A percentile compares a stretch with the other conserved stretches of the same genome.
These are phyloP conservation scores for Beroe ovata DNA, from an alignment of 37 sponge, comb jelly and placozoan species.

Conservation along the genomic window DNA sequence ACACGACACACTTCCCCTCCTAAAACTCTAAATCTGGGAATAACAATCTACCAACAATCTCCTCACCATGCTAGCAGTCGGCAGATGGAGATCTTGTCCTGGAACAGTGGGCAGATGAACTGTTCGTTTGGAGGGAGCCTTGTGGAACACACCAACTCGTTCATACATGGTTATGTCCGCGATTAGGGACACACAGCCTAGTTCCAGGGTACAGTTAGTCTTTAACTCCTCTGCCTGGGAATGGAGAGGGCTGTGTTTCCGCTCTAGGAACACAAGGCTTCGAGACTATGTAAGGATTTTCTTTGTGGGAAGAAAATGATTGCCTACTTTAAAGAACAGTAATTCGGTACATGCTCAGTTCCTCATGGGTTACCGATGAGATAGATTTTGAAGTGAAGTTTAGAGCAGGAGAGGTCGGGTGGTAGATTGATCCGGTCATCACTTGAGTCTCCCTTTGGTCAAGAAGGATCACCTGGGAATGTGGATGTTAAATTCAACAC, in stretches of 20 bases:
- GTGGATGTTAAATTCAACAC: too few relatives aligned
- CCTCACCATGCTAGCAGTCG: constrained; percentile 59
- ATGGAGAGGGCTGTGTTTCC: too few relatives aligned
- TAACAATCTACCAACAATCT: background rate
- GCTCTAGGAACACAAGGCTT: too few relatives aligned
- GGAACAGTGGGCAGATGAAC: constrained; percentile 53
- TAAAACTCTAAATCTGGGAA: too few relatives aligned
- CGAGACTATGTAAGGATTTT: too few relatives aligned
- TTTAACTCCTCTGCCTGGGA: constrained; percentile 10
- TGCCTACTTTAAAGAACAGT: too few relatives aligned
- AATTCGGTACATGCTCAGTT: too few relatives aligned
- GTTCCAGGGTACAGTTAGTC: constrained; percentile 21
- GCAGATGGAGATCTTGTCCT: constrained; percentile 40
- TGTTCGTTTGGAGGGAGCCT: constrained; percentile 11
- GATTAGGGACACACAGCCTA: constrained; percentile 21
- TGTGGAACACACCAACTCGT: constrained; percentile 57
- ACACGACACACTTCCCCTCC: too few relatives aligned
- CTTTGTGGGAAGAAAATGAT: too few relatives aligned
- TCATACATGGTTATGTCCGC: constrained; percentile 41
- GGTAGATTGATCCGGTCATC: constrained; percentile 46
- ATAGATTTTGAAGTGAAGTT: constrained; percentile 21
- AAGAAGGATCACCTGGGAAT: constrained; percentile 18
- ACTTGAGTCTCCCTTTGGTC: background rate
- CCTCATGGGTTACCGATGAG: too few relatives aligned
- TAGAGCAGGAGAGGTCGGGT: constrained; percentile 45